Percentiles rank a stretch among this genome's conserved stretches.
These are phyloP conservation scores for Macaria liturata DNA, from an alignment of 2,888 invertebrate species.

Conservation along the genomic window DNA sequence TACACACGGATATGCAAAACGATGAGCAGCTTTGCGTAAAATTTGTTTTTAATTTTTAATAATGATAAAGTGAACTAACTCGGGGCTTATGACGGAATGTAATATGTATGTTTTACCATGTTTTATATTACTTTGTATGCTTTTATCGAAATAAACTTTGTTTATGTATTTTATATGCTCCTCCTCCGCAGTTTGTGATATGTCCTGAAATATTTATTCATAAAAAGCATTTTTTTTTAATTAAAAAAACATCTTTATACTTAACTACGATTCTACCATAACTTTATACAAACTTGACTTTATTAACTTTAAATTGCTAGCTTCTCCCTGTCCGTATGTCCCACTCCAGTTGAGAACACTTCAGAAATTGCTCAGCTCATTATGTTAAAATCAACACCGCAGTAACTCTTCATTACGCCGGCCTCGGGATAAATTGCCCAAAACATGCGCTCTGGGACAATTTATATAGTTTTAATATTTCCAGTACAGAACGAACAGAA, in stretches of 20 bases:
- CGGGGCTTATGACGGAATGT: too few relatives aligned
- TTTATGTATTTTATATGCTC: too few relatives aligned
- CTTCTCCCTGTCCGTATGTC: conserved; percentile 36
- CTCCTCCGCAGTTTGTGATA: too few relatives aligned
- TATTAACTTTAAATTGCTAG: too few relatives aligned
- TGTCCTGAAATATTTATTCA: too few relatives aligned
- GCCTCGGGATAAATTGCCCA: conserved; percentile 50
- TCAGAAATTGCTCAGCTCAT: conserved; percentile 59
- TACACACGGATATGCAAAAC: conserved; percentile 2
- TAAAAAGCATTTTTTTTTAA: too few relatives aligned
- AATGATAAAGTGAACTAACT: not conserved
- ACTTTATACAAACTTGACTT: too few relatives aligned
- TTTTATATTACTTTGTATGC: too few relatives aligned
- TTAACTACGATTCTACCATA: too few relatives aligned
- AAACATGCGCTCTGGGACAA: conserved; percentile 45
- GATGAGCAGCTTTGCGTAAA: conserved; percentile 7
- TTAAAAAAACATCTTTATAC: too few relatives aligned
- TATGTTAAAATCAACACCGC: conserved; percentile 70
- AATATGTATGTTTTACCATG: too few relatives aligned
- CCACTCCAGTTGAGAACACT: conserved; percentile 37
- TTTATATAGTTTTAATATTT: conserved; percentile 52
- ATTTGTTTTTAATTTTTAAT: not conserved
- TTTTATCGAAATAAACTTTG: too few relatives aligned
- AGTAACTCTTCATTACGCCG: conserved; percentile 64
- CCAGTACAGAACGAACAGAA: conserved; percentile 32